A percentile compares a stretch with the other conserved stretches of the same genome.
These are phyloP conservation scores for Bedellia somnulentella DNA, from an alignment of 2,888 invertebrate species.

Conservation along the genomic window DNA sequence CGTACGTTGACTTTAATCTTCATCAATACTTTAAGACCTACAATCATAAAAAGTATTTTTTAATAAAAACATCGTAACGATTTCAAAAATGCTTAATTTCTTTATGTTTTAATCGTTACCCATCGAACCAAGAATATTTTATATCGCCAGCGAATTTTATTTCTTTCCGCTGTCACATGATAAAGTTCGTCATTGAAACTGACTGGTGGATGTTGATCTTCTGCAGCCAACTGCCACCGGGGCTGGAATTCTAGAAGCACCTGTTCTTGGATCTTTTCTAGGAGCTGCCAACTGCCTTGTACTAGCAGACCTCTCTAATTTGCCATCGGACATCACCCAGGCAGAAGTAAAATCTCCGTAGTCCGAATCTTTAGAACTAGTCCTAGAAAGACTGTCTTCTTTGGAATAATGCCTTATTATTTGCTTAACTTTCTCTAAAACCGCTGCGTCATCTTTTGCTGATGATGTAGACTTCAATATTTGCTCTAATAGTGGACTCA, in stretches of 20 bases:
- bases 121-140: too few relatives aligned
- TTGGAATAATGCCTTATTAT: slow-evolving; percentile 51
- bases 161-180: too few relatives aligned
- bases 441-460: slow-evolving; percentile 72
- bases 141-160: too few relatives aligned
- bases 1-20: too few relatives aligned
- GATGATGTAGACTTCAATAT: slow-evolving; percentile 71
- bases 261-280: slow-evolving; percentile 43
- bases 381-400: slow-evolving; percentile 45
- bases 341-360: slow-evolving; percentile 71
- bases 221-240: slow-evolving; percentile 46
- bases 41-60: too few relatives aligned
- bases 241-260: slow-evolving; percentile 46
- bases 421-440: slow-evolving; percentile 75
- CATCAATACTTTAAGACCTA: too few relatives aligned
- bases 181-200: slow-evolving; percentile 46
- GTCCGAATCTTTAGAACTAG: slow-evolving; percentile 59
- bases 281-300: slow-evolving; percentile 51
- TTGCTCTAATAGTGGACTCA: slow-evolving; percentile 70
- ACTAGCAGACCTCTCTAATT: slow-evolving; percentile 62
- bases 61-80: too few relatives aligned
- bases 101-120: too few relatives aligned
- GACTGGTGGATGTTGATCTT: slow-evolving; percentile 45
- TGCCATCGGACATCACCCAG: slow-evolving; percentile 74
- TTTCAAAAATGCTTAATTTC: too few relatives aligned